Conservation (phyloP, 1,140 invertebrate species). For the Chionoecetes opilio region DNA sequence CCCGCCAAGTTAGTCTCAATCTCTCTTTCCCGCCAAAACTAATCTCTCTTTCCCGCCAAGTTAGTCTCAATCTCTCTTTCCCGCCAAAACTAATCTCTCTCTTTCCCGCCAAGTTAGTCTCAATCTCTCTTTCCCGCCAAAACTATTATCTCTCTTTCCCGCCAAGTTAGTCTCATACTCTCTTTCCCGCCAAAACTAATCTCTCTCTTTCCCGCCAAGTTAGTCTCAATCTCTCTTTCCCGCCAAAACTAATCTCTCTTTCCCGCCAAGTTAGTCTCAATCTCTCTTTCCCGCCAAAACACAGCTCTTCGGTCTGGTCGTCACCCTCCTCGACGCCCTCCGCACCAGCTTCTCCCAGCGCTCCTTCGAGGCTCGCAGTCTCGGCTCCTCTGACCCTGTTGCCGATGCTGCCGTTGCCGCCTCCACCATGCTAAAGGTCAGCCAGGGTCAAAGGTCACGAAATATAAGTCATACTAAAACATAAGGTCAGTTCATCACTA, state of each 20-base stretch:
- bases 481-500: background rate
- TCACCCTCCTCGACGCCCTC: constrained; percentile 93
- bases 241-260: background rate
- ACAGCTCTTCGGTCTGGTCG: constrained; percentile 95
- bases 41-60: too few species aligned
- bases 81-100: too few species aligned
- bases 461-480: background rate
- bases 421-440: constrained; percentile 92
- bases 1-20: too few species aligned
- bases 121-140: too few species aligned
- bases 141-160: background rate
- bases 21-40: too few species aligned
- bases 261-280: too few species aligned
- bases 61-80: too few species aligned
- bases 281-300: too few species aligned
- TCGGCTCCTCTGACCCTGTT: constrained; percentile 92
- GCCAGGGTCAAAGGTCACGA: constrained; percentile 32
- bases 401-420: constrained; percentile 93
- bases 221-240: too few species aligned
- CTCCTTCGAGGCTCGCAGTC: constrained; percentile 90
- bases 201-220: too few species aligned
- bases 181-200: too few species aligned
- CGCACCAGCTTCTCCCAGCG: constrained; percentile 96
- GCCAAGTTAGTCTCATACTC: background rate
- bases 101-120: background rate